Conservation (phyloP, 2,888 invertebrate species). For the Drosophila tanythrix region DNA sequence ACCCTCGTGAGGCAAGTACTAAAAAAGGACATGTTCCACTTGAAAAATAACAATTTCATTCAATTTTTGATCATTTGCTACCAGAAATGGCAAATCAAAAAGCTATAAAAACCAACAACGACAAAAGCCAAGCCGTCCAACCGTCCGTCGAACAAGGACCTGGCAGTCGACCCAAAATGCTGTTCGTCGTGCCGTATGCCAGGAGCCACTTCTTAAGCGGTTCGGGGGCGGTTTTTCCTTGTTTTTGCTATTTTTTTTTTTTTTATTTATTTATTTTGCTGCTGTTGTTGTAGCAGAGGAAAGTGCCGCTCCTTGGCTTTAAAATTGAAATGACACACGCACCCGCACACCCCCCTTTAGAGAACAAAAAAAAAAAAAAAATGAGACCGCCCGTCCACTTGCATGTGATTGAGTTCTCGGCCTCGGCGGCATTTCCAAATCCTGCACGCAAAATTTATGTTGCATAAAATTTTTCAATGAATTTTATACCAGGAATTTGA, state of each 20-base stretch:
- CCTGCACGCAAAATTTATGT: conserved; percentile 81
- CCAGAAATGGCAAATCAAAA: conserved; percentile 82
- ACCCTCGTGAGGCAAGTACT: conserved; percentile 27
- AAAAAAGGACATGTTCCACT: conserved; percentile 80
- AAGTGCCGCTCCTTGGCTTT: conserved; percentile 64
- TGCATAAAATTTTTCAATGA: conserved; percentile 83
- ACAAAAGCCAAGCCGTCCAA: conserved; percentile 43
- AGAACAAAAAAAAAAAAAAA: background rate
- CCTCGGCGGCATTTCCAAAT: conserved; percentile 61
- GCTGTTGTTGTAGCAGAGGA: background rate
- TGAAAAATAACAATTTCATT: conserved; percentile 82
- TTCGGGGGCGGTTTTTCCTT: conserved; percentile 59
- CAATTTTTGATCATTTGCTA: conserved; percentile 82
- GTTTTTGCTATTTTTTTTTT: conserved; percentile 21
- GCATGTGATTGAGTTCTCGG: conserved; percentile 73
- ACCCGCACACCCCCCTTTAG: conserved; percentile 1
- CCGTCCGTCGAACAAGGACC: conserved; percentile 34
- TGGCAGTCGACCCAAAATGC: conserved; percentile 44
- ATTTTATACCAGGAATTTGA: conserved; percentile 79
- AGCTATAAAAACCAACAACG: conserved; percentile 78
- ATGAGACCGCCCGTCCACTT: conserved; percentile 25
- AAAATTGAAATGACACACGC: conserved; percentile 79
- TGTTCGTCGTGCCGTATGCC: conserved; percentile 52
- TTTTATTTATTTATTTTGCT: background rate
- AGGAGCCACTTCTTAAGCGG: conserved; percentile 64